Evolutionary conservation across 1,140 invertebrate species (phyloP).

Genomic region (Gerris buenoi): DNA sequence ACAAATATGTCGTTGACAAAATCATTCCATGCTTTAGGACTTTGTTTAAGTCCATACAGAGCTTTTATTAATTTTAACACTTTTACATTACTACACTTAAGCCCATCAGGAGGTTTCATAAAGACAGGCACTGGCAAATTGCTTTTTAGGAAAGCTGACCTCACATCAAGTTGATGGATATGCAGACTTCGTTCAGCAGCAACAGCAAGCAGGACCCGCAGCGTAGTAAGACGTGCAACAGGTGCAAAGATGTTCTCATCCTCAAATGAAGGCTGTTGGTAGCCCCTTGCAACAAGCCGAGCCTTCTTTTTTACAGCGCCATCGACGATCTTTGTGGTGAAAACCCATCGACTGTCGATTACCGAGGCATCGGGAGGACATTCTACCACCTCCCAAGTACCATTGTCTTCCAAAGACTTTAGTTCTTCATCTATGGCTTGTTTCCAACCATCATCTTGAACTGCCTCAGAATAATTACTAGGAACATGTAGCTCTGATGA

Average conservation of each 20-base stretch:
- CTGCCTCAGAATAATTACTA: too few relatives aligned
- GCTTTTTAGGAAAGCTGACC: conserved; percentile 3
- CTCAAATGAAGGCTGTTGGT: not conserved
- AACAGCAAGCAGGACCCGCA: not conserved
- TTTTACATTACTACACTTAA: not conserved
- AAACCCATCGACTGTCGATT: not conserved
- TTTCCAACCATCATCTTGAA: too few relatives aligned
- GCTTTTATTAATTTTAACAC: not conserved
- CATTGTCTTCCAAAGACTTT: not conserved
- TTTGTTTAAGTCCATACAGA: not conserved
- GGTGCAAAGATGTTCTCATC: not conserved
- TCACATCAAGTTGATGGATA: conserved; percentile 3
- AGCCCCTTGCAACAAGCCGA: conserved; percentile 6
- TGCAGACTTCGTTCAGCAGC: not conserved
- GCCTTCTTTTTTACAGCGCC: not conserved
- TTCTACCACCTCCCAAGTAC: not conserved
- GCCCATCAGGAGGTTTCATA: not conserved
- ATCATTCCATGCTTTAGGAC: conserved; percentile 4
- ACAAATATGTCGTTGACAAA: too few relatives aligned
- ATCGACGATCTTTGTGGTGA: not conserved
- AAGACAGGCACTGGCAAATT: not conserved
- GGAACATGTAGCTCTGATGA: too few relatives aligned
- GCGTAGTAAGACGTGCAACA: conserved; percentile 4
- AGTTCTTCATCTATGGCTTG: not conserved
- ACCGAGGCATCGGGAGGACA: not conserved